Evolutionary conservation across 2,797 vertebrate genomes (phyloP).

Genomic region (Ctenochaetus hawaiiensis): DNA sequence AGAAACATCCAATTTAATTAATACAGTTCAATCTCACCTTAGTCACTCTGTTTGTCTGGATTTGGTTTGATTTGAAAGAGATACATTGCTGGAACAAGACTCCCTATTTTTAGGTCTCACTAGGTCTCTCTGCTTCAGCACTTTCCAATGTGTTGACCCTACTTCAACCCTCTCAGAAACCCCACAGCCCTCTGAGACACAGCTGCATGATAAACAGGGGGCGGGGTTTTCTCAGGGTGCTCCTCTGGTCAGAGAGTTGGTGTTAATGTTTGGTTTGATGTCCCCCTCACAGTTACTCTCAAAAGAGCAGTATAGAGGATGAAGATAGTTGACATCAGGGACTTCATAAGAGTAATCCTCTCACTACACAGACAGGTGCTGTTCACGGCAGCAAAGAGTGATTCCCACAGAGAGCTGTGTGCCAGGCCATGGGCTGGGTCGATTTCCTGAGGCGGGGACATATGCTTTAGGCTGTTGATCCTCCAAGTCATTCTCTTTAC

Average conservation of each 20-base stretch:
- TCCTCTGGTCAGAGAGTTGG: constrained; percentile 8
- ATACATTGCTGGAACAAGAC: background rate
- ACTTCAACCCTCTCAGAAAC: constrained; percentile 44
- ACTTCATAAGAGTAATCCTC: constrained; percentile 27
- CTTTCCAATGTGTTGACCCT: constrained; percentile 52
- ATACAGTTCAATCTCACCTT: background rate
- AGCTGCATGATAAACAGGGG: constrained; percentile 55
- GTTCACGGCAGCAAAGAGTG: constrained; percentile 28
- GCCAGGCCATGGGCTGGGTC: constrained; percentile 27
- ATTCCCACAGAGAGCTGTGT: constrained; percentile 42
- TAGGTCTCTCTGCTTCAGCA: constrained; percentile 13
- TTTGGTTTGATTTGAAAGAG: constrained; percentile 4
- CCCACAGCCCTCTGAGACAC: constrained; percentile 38
- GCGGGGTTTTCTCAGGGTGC: constrained; percentile 55
- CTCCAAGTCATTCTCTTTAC: constrained; percentile 18
- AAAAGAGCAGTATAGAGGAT: constrained; percentile 30
- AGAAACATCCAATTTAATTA: background rate
- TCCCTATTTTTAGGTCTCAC: constrained; percentile 11
- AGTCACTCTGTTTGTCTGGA: background rate
- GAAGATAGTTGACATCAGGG: constrained; percentile 28
- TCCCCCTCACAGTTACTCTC: constrained; percentile 33
- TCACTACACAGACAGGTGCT: constrained; percentile 52
- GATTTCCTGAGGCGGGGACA: constrained; percentile 51
- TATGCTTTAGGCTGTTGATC: constrained; percentile 47
- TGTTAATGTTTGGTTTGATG: constrained; percentile 31